Conservation (phyloP, 2,113 vertebrate genomes). For the Ariopsis seemanni region DNA sequence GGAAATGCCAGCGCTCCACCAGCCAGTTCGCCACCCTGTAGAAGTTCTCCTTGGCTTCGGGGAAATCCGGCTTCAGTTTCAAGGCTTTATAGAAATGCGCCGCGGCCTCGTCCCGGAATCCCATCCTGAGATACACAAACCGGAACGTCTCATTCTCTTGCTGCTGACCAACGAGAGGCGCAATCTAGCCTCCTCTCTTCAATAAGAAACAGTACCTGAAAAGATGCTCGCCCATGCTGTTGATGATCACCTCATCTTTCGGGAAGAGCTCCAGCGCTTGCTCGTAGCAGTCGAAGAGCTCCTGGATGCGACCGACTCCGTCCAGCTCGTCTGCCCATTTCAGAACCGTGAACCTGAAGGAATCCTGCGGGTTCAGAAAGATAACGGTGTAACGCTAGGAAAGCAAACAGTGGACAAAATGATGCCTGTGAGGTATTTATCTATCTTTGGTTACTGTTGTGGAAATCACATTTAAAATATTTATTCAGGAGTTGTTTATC, state of each 20-base stretch:
- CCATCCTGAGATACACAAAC: conserved; percentile 77
- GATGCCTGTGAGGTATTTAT: too few species aligned
- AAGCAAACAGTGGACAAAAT: too few species aligned
- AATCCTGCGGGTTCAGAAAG: conserved; percentile 75
- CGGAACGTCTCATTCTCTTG: too few species aligned
- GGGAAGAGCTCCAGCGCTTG: conserved; percentile 94
- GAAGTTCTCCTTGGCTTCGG: conserved; percentile 94
- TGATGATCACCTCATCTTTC: conserved; percentile 90
- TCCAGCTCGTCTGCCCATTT: conserved; percentile 94
- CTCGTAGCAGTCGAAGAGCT: conserved; percentile 93
- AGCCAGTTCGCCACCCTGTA: conserved; percentile 96
- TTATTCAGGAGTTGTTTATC: too few species aligned
- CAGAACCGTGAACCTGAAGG: conserved; percentile 91
- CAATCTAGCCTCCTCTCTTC: too few species aligned
- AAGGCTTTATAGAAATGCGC: conserved; percentile 94
- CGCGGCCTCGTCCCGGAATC: conserved; percentile 94
- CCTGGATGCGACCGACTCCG: conserved; percentile 84
- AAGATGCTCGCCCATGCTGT: conserved; percentile 98
- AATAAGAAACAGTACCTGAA: conserved; percentile 80
- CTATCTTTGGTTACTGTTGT: too few species aligned
- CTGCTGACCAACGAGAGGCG: background rate
- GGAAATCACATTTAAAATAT: too few species aligned
- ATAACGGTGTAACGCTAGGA: too few species aligned
- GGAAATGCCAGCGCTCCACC: conserved; percentile 97
- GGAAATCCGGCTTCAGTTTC: conserved; percentile 87